phyloP scores from a whole-genome alignment of 2,113 vertebrate genomes.

The Burhinus bistriatus region DNA sequence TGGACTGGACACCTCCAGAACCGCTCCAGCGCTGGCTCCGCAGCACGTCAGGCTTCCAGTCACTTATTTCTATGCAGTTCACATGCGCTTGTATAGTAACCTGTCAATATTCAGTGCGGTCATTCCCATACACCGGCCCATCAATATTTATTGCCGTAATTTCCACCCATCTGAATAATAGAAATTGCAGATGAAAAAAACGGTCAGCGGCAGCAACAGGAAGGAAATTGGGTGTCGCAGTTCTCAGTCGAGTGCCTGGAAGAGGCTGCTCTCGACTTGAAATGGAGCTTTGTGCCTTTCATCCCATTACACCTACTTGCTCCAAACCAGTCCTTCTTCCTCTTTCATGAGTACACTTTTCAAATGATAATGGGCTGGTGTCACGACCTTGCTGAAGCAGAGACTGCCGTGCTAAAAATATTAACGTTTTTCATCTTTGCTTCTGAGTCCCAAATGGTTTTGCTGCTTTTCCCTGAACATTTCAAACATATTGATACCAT shows the following conservation, averaged over 20 bases:
- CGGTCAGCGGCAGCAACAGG: not conserved
- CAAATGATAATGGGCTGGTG: conserved; percentile 38
- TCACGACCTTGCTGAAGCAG: conserved; percentile 14
- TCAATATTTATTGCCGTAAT: conserved; percentile 31
- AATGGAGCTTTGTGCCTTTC: not conserved
- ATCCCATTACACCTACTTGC: conserved; percentile 5
- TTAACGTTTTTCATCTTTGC: not conserved
- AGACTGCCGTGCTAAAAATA: conserved; percentile 20
- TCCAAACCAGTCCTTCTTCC: conserved; percentile 16
- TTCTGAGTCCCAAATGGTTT: not conserved
- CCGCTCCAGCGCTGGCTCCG: rapidly evolving
- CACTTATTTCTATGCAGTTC: not conserved
- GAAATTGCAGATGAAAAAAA: not conserved
- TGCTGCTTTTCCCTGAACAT: not conserved
- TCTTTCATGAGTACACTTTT: conserved; percentile 29
- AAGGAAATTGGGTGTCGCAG: not conserved
- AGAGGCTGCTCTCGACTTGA: not conserved
- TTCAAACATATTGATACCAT: not conserved
- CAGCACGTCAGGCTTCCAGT: rapidly evolving
- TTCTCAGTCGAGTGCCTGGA: not conserved
- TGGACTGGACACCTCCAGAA: not conserved
- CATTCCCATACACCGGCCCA: not conserved
- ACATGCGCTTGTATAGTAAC: not conserved
- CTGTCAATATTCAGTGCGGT: not conserved
- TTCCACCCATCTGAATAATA: not conserved